These are phyloP conservation scores for Alloplasta piceator DNA, from an alignment of 2,888 invertebrate genomes.

Conservation along the genomic window DNA sequence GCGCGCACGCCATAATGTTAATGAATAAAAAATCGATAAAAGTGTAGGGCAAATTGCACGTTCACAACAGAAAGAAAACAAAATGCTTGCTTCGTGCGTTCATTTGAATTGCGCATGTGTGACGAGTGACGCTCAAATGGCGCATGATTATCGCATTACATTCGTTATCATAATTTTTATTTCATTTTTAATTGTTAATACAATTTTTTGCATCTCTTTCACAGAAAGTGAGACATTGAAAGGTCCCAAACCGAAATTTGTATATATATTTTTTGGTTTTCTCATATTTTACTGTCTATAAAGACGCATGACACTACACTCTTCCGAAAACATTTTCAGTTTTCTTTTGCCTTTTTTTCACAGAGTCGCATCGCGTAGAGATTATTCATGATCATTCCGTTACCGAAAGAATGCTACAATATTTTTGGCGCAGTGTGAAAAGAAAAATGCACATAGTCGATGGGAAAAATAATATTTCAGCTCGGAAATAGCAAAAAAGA, in stretches of 20 bases:
- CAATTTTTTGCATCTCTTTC: constrained; percentile 16
- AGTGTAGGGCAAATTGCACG: constrained; percentile 20
- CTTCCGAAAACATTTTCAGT: constrained; percentile 48
- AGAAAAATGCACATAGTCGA: not conserved
- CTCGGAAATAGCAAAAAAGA: constrained; percentile 15
- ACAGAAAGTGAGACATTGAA: not conserved
- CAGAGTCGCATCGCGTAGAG: not conserved
- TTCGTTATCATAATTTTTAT: constrained; percentile 16
- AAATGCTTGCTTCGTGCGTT: not conserved
- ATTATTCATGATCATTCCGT: not conserved
- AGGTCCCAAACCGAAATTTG: not conserved
- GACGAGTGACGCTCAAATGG: not conserved
- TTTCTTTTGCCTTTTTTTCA: not conserved
- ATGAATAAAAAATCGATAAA: not conserved
- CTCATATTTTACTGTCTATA: not conserved
- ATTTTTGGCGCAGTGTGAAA: not conserved
- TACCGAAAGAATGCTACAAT: not conserved
- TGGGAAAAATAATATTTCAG: not conserved
- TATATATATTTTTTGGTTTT: not conserved
- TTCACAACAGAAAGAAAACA: constrained; percentile 1
- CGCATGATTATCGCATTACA: constrained; percentile 29
- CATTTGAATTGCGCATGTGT: constrained; percentile 25
- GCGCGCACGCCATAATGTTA: not conserved
- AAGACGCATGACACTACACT: not conserved
- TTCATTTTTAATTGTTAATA: not conserved